These are phyloP conservation scores for Nixonia krombeini DNA, from an alignment of 1,140 invertebrate genomes.

Conservation along the genomic window DNA sequence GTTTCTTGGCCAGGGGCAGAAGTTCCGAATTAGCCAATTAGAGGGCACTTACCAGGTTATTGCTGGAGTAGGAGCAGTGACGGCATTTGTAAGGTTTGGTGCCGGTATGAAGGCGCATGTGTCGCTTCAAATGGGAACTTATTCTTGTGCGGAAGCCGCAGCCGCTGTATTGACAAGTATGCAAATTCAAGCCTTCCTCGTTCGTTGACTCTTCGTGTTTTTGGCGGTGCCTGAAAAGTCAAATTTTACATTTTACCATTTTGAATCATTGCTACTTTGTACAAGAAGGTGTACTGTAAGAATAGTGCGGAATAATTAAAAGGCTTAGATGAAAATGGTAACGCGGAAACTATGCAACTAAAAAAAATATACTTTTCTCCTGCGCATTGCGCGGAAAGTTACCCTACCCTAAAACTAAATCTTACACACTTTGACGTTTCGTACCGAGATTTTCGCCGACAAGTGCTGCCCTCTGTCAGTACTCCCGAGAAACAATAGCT, in stretches of 20 bases:
- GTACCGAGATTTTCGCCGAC: too few relatives aligned
- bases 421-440: too few relatives aligned
- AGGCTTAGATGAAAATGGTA: too few relatives aligned
- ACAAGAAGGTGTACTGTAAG: background rate
- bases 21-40: background rate
- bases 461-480: too few relatives aligned
- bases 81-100: constrained; percentile 90
- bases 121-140: constrained; percentile 82
- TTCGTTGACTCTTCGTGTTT: constrained; percentile 44
- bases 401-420: too few relatives aligned
- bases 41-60: constrained; percentile 75
- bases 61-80: constrained; percentile 84
- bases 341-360: too few relatives aligned
- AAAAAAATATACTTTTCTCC: too few relatives aligned
- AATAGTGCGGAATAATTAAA: too few relatives aligned
- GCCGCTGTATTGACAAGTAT: constrained; percentile 54
- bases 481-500: too few relatives aligned
- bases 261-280: too few relatives aligned
- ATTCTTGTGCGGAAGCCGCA: constrained; percentile 79
- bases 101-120: constrained; percentile 83
- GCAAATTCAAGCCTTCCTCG: constrained; percentile 17
- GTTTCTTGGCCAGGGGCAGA: too few relatives aligned
- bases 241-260: background rate
- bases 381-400: too few relatives aligned
- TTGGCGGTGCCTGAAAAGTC: constrained; percentile 59